Conservation (phyloP, 2,113 vertebrate genomes). For the Marcusenius ussheri region DNA sequence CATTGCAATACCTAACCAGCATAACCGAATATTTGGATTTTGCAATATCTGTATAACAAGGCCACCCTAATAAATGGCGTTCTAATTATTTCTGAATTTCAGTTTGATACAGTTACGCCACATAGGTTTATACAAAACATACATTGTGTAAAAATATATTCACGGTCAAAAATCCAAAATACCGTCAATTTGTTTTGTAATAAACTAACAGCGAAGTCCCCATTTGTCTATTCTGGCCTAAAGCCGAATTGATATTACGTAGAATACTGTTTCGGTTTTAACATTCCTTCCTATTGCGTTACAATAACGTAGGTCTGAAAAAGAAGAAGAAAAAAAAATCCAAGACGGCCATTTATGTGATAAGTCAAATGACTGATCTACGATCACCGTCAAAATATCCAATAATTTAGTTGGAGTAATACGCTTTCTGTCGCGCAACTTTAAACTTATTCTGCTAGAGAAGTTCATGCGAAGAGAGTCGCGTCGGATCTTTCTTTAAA, state of each 20-base stretch:
- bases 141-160: neutral
- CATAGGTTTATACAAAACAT: neutral
- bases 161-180: neutral
- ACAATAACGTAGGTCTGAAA: neutral
- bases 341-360: conserved; percentile 15
- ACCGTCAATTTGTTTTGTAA: neutral
- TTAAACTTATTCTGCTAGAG: neutral
- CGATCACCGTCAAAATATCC: neutral
- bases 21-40: conserved; percentile 2
- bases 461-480: neutral
- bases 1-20: neutral
- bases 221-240: neutral
- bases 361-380: conserved; percentile 12
- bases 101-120: neutral
- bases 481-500: neutral
- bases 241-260: neutral
- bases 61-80: neutral
- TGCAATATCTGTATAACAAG: neutral
- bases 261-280: conserved; percentile 7
- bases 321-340: neutral
- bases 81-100: neutral
- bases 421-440: too few relatives aligned
- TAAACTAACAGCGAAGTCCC: neutral
- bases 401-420: neutral
- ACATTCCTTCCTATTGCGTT: conserved; percentile 1